Evolutionary conservation across 2,113 vertebrate genomes (phyloP), one percentile per base, ranked within the genome.

Genomic region (Mus pahari): DNA sequence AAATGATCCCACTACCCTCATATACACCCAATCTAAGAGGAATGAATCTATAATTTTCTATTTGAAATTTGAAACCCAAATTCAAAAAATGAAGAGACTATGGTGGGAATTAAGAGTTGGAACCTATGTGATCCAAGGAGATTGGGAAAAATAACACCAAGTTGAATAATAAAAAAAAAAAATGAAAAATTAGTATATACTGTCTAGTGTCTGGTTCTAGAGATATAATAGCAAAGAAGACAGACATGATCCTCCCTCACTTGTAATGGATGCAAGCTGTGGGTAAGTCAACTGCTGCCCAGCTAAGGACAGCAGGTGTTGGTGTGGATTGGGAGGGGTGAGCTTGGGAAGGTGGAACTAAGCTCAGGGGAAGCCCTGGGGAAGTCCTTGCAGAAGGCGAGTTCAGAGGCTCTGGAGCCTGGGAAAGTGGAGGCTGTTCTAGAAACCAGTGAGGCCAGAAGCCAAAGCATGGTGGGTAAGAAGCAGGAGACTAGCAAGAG

Each of bases 1-100:
- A 64, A 33, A 86, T 68, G 62, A 86, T 16, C 79, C 53, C 28
- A 68, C 28, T 66, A 24, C 75, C 39, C 19, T 50, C 58, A 71
- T 5, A 53, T 64, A 50, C 19, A 58, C 45, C 39, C 45, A 24
- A 45, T 36, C 48, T 33, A 71, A 66, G n/a, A 64, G 12, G 33
- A 42, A 82, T 24, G 12, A 28, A 87, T 74, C 83, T 22, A 12
- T 60, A 75, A 36, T n/a, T 83, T 82, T 92, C 68, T 42, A 42
- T 22, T 36, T 64, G 92, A 68, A 83, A 74, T 78, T 20, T 92
- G 71, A 96, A 94, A 93, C 78, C 58, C 89, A 87, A 66, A 24
- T 28, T 60, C 66, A 79, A 84, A 58, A 88, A 84, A 91, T 14
- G 16, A 91, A 84, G 53, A 90, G 83, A 86, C 3, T 19, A 26